These are phyloP conservation scores for Xerus inauris DNA, from an alignment of 2,113 vertebrate genomes.

Conservation along the genomic window DNA sequence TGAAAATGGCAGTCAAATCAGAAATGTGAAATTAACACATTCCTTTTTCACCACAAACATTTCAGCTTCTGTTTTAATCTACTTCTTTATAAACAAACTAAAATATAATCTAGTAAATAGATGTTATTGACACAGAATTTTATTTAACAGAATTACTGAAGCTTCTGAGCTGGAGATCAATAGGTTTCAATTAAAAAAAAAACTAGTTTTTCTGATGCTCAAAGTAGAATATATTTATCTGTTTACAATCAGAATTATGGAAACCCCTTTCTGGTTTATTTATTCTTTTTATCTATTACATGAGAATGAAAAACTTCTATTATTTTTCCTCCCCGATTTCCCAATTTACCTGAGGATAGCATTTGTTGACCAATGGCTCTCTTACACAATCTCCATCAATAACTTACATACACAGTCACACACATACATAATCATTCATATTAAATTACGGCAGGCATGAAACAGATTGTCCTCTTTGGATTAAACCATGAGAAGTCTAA, in stretches of 20 bases:
- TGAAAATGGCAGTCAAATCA: neutral
- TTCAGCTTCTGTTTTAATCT: neutral
- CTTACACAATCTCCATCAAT: neutral
- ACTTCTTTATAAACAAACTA: conserved; percentile 14
- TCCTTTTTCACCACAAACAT: neutral
- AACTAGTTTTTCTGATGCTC: neutral
- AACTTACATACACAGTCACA: neutral
- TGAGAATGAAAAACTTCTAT: neutral
- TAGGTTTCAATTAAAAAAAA: conserved; percentile 30
- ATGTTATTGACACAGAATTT: neutral
- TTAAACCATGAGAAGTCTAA: neutral
- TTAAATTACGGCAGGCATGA: neutral
- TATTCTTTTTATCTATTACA: neutral
- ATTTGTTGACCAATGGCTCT: neutral
- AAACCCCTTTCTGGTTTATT: neutral
- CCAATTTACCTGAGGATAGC: neutral
- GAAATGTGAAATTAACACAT: neutral
- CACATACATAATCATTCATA: neutral
- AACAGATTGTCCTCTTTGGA: neutral
- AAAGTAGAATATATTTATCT: neutral
- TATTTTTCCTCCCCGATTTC: neutral
- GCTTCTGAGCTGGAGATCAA: neutral
- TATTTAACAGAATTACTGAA: conserved; percentile 1
- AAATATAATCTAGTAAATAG: conserved; percentile 20
- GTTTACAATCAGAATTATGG: neutral